Evolutionary conservation across 2,113 vertebrate genomes (phyloP).

Genomic region (Forbesichthys agassizii): DNA sequence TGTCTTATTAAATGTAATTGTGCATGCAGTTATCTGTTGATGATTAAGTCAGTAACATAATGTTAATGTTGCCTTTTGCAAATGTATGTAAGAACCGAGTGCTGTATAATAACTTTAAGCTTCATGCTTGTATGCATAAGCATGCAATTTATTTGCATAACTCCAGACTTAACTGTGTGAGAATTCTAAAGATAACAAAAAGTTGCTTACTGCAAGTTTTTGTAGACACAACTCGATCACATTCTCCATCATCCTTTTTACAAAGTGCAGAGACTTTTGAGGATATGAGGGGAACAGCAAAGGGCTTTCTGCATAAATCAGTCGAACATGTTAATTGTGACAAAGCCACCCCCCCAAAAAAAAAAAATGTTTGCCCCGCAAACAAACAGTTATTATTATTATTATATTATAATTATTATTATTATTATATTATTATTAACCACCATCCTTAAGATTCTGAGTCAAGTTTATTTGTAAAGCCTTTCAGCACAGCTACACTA

Average conservation of each 20-base stretch:
- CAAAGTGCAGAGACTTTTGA: constrained; percentile 94
- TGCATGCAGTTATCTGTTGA: not conserved
- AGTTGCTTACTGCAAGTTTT: constrained; percentile 89
- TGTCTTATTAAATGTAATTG: not conserved
- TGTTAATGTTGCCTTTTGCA: no score
- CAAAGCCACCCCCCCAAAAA: not conserved
- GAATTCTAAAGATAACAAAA: not conserved
- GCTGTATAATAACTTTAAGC: no score
- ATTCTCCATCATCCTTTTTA: constrained; percentile 92
- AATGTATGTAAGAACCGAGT: no score
- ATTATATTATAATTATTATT: no score
- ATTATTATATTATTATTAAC: no score
- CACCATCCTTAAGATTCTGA: no score
- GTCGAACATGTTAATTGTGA: not conserved
- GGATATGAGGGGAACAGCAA: constrained; percentile 94
- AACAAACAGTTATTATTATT: not conserved
- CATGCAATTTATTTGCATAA: no score
- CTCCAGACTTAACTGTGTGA: not conserved
- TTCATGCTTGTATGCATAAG: no score
- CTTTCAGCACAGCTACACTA: no score
- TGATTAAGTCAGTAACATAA: no score
- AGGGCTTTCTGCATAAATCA: constrained; percentile 83
- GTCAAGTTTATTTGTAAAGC: no score
- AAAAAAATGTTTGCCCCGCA: no score
- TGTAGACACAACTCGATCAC: constrained; percentile 90